Evolutionary conservation across 2,888 invertebrate genomes (phyloP), one percentile per base, ranked within the genome.

Genomic region (Lithophane semibrunnea): DNA sequence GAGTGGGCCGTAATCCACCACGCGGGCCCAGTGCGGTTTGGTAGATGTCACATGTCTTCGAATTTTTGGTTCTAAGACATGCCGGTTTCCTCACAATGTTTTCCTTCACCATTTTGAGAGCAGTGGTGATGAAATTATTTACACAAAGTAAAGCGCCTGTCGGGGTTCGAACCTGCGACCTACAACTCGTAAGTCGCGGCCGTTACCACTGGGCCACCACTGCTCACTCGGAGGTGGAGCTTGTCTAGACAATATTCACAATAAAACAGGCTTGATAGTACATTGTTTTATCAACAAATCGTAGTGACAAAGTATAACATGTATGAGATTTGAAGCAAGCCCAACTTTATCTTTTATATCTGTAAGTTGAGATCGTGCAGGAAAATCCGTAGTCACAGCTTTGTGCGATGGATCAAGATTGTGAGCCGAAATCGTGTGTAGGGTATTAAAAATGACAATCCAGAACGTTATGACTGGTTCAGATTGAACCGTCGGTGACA

Each of bases 351-450:
- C 94, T 91, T 80, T 84, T 75, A 66, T 85, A 94, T 94, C 92
- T 90, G 87, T 87, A 88, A 91, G 88, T 86, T 85, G 87, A 93
- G 91, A 93, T 94, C 92, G 92, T 93, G 93, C 92, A 92, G 91
- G 93, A 92, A 94, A 94, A 94, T 94, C 91, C 88, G 79, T 87
- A 80, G 86, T 75, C 83, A 80, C 75, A 85, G 83, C 84, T 85
- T 85, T 85, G 84, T 84, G 60, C 72, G 84, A 86, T 86, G 89
- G 90, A 93, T 94, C 92, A 92, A 92, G 92, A 93, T 94, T 90
- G 90, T 91, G 79, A 81, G 77, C 66, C 86, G 84, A 92, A 93
- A 89, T 94, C 95, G 94, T 95, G 95, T 90, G 86, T 88, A 79
- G 91, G 83, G 93, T 92, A 94, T 94, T 94, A 94, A 94, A 90